Evolutionary conservation across 2,888 invertebrate genomes (phyloP).

Genomic region (Drosophila paranaensis): DNA sequence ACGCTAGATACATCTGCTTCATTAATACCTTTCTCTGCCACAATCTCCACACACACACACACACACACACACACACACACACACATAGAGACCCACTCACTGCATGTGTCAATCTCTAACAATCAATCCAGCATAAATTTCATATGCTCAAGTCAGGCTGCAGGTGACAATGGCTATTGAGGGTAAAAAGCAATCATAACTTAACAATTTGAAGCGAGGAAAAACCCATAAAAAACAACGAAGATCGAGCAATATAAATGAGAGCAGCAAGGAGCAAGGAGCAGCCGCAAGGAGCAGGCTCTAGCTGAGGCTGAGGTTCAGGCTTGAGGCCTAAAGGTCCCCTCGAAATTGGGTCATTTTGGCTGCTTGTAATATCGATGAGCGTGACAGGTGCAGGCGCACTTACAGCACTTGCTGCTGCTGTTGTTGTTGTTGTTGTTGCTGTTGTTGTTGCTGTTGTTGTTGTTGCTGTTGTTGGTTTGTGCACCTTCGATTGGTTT

Average conservation of each 20-base stretch:
- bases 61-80: not conserved
- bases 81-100: not conserved
- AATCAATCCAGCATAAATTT: conserved; percentile 54
- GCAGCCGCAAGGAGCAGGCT: not conserved
- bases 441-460: conserved; percentile 36
- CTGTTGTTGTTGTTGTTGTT: conserved; percentile 35
- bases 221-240: conserved; percentile 37
- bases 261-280: conserved; percentile 14
- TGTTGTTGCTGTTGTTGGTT: conserved; percentile 39
- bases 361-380: conserved; percentile 70
- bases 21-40: conserved; percentile 7
- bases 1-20: conserved; percentile 45
- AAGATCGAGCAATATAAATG: conserved; percentile 19
- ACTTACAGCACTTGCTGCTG: conserved; percentile 57
- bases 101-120: conserved; percentile 42
- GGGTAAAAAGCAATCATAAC: conserved; percentile 69
- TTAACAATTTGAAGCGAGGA: conserved; percentile 59
- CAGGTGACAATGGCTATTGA: conserved; percentile 68
- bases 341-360: conserved; percentile 66
- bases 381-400: conserved; percentile 73
- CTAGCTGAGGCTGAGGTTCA: conserved; percentile 6
- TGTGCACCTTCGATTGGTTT: conserved; percentile 37
- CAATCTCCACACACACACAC: too few relatives aligned
- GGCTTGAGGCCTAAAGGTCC: conserved; percentile 19
- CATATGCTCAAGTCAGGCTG: conserved; percentile 26